Conservation (phyloP, 2,113 vertebrate species). For the Heloderma charlesbogerti region DNA sequence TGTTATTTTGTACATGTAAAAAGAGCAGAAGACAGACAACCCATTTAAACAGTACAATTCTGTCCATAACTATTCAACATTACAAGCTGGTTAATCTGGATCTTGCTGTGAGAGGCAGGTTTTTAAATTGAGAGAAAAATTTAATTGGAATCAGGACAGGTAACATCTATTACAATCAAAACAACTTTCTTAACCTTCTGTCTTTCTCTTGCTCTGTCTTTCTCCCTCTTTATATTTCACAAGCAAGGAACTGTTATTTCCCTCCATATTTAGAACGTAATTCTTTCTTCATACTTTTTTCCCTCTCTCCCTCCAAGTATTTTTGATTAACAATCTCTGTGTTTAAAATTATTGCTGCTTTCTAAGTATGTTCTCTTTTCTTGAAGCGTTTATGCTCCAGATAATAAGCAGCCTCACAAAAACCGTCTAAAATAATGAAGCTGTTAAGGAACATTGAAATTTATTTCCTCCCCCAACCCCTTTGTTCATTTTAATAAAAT, state of each 20-base stretch:
- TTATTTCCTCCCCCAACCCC: slow-evolving; percentile 27
- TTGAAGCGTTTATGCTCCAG: slow-evolving; percentile 60
- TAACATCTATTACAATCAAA: slow-evolving; percentile 56
- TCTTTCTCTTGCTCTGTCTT: background rate
- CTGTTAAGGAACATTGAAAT: slow-evolving; percentile 68
- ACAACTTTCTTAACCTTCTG: background rate
- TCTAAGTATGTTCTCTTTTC: slow-evolving; percentile 63
- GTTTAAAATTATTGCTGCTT: slow-evolving; percentile 59
- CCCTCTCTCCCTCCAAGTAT: slow-evolving; percentile 26
- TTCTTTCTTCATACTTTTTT: slow-evolving; percentile 45
- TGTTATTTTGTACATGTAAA: slow-evolving; percentile 26
- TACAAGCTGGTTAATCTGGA: slow-evolving; percentile 9
- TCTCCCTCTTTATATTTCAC: background rate
- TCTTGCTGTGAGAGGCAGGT: slow-evolving; percentile 35
- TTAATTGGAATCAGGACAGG: slow-evolving; percentile 61
- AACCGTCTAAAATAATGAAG: slow-evolving; percentile 73
- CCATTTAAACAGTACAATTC: slow-evolving; percentile 31
- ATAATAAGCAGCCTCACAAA: slow-evolving; percentile 71
- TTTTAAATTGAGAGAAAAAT: slow-evolving; percentile 52
- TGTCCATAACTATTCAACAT: slow-evolving; percentile 36
- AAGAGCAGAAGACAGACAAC: slow-evolving; percentile 40
- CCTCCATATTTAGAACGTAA: background rate
- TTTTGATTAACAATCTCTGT: slow-evolving; percentile 62
- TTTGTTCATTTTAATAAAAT: slow-evolving; percentile 75
- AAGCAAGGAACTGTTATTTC: background rate